phyloP scores from a whole-genome alignment of 1,140 invertebrate species.

The Euwallacea fornicatus region DNA sequence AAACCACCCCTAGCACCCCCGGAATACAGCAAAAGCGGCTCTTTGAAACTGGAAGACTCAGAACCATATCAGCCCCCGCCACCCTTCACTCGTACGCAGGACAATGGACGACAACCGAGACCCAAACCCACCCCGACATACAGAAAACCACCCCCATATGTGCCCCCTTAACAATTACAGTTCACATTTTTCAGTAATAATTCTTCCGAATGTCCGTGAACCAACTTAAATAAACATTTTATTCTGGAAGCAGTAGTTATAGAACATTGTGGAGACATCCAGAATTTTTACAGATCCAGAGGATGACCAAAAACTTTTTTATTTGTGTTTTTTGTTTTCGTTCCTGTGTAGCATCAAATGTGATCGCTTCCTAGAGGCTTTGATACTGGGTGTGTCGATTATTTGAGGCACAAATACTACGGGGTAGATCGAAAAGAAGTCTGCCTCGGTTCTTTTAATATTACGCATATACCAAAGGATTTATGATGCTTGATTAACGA shows the following conservation, averaged over 20 bases:
- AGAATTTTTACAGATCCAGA: background rate
- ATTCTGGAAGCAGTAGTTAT: conserved; percentile 2
- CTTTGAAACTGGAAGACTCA: conserved; percentile 56
- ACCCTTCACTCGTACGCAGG: conserved; percentile 60
- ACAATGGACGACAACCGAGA: conserved; percentile 66
- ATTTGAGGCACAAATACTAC: background rate
- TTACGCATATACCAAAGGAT: conserved; percentile 19
- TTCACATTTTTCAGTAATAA: conserved; percentile 50
- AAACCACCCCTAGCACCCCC: conserved; percentile 83
- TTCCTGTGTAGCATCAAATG: background rate
- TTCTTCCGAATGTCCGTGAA: conserved; percentile 35
- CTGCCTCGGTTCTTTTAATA: background rate
- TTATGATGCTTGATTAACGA: conserved; percentile 11
- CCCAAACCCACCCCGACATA: conserved; percentile 83
- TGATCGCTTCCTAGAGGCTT: conserved; percentile 1
- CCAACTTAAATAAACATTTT: background rate
- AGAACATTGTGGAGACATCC: background rate
- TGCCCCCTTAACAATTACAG: conserved; percentile 76
- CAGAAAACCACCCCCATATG: conserved; percentile 88
- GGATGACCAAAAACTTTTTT: conserved; percentile 3
- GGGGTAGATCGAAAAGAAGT: no score
- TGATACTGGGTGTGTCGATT: background rate
- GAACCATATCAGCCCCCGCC: conserved; percentile 66
- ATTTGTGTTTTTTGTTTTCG: background rate
- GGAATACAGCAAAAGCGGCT: conserved; percentile 67